These are phyloP conservation scores for Phylloscopus trochilus DNA, from an alignment of 2,113 vertebrate genomes.

Conservation along the genomic window DNA sequence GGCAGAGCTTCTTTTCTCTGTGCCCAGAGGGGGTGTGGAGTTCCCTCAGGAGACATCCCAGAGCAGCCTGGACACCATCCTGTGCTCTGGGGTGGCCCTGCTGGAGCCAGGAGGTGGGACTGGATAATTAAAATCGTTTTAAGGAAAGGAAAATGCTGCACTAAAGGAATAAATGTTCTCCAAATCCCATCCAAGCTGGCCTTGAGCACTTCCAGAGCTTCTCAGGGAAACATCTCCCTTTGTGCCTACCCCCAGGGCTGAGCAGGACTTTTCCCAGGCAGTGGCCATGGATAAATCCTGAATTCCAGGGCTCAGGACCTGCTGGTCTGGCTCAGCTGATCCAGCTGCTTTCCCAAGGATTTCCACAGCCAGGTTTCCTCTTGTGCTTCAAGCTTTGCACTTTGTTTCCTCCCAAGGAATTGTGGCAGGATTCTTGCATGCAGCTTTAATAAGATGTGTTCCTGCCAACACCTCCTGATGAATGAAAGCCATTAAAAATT, in stretches of 20 bases:
- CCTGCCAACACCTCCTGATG: conserved; percentile 45
- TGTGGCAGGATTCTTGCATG: background rate
- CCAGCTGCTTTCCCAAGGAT: background rate
- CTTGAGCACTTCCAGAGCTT: background rate
- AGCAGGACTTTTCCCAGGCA: background rate
- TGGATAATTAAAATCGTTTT: background rate
- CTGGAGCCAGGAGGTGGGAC: background rate
- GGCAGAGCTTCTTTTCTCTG: background rate
- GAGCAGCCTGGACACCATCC: background rate
- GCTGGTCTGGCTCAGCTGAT: background rate
- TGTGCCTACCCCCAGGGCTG: background rate
- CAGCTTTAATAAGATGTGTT: background rate
- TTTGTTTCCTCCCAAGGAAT: background rate
- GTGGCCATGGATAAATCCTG: background rate
- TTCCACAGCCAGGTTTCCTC: background rate
- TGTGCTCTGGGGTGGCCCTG: background rate
- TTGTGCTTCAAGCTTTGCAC: background rate
- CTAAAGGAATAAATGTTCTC: background rate
- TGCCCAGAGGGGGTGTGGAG: background rate
- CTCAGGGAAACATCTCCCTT: background rate
- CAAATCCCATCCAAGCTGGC: background rate
- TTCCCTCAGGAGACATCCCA: background rate
- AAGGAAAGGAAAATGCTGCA: background rate
- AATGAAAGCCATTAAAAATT: conserved; percentile 37
- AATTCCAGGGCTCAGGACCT: background rate